Evolutionary conservation across 1,140 invertebrate species (phyloP).

Genomic region (Prorops nasuta): DNA sequence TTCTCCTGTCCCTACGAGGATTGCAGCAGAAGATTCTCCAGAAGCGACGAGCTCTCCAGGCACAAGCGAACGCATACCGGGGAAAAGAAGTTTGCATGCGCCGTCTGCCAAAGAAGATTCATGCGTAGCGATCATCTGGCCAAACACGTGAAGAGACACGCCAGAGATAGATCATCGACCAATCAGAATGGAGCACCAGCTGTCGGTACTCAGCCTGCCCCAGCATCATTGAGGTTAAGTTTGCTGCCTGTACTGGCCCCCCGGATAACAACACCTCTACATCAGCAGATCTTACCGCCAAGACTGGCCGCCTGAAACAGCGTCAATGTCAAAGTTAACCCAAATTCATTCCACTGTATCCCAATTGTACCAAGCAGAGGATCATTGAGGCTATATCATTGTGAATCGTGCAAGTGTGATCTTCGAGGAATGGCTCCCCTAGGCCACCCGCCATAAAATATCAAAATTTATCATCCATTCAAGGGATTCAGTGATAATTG

Average conservation of each 20-base stretch:
- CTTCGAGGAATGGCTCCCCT: too few relatives aligned
- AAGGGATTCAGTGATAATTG: too few relatives aligned
- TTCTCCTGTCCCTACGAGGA: slow-evolving; percentile 86
- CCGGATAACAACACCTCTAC: slow-evolving; percentile 18
- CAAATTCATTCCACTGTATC: too few relatives aligned
- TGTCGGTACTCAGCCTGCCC: slow-evolving; percentile 12
- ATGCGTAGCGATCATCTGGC: slow-evolving; percentile 93
- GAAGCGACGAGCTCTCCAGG: slow-evolving; percentile 91
- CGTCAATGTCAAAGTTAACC: too few relatives aligned
- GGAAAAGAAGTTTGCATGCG: slow-evolving; percentile 92
- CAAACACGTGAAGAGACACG: slow-evolving; percentile 86
- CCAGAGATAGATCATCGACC: slow-evolving; percentile 60
- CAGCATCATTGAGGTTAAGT: slow-evolving; percentile 38
- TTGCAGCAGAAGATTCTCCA: slow-evolving; percentile 87
- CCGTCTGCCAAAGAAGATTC: slow-evolving; percentile 83
- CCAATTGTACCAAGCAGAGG: too few relatives aligned
- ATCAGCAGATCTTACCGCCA: slow-evolving; percentile 38
- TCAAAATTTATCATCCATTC: too few relatives aligned
- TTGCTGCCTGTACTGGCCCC: slow-evolving; percentile 47
- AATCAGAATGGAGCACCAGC: slow-evolving; percentile 4
- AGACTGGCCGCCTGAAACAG: slow-evolving; percentile 39
- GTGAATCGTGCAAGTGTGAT: too few relatives aligned
- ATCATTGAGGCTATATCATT: too few relatives aligned
- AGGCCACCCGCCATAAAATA: too few relatives aligned
- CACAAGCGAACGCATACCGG: slow-evolving; percentile 94